Evolutionary conservation across 2,888 invertebrate species (phyloP).

Genomic region (Magallana nippona): DNA sequence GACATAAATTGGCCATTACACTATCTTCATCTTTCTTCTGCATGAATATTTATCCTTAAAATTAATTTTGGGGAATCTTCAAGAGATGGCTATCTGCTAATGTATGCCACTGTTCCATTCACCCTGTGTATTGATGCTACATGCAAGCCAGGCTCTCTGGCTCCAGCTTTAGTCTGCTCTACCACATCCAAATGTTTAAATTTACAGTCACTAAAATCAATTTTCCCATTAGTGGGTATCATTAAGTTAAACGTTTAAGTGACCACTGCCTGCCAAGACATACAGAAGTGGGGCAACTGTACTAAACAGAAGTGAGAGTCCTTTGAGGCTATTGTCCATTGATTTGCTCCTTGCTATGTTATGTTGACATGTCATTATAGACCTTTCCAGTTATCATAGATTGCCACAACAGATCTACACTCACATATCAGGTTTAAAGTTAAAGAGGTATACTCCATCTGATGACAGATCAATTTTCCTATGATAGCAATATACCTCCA

Average conservation of each 20-base stretch:
- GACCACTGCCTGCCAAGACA: constrained; percentile 10
- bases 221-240: constrained; percentile 6
- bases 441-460: neutral
- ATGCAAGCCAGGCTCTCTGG: neutral
- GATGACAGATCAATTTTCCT: constrained; percentile 30
- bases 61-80: constrained; percentile 19
- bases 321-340: neutral
- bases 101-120: neutral
- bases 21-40: constrained; percentile 6
- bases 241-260: neutral
- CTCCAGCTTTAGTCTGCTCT: neutral
- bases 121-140: constrained; percentile 1
- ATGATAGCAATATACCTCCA: neutral
- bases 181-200: constrained; percentile 19
- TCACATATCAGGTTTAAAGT: constrained; percentile 3
- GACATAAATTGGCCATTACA: constrained; percentile 30
- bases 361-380: constrained; percentile 10
- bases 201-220: constrained; percentile 17
- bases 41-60: constrained; percentile 33
- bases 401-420: constrained; percentile 17
- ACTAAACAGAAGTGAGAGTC: neutral
- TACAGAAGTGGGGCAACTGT: neutral
- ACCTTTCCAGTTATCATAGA: constrained; percentile 3
- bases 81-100: constrained; percentile 24
- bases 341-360: neutral